Base-by-base conservation (phyloP, 2,888 invertebrate genomes). In the Phalera bucephala region DNA sequence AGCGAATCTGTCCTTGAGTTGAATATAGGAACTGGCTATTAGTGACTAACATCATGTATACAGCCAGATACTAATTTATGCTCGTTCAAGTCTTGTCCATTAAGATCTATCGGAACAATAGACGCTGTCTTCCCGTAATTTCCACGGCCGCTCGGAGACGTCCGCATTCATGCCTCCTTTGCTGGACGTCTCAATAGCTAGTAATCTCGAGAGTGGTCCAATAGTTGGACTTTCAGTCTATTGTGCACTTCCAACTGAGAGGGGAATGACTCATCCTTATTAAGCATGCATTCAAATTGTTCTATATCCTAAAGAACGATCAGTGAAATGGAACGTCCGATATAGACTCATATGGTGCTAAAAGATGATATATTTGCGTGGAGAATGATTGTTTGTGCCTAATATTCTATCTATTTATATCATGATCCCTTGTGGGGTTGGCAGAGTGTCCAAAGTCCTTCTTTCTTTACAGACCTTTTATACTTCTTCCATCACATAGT, bases 141-240 rank as follows among this genome's bases (percentile, higher is more conserved):
- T 59, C 53, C 43, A 56, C 39, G 33, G 50, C 23, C 43, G 39
- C 30, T 44, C 35, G 34, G 39, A 45, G 53, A 50, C 35, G 40
- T 26, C 28, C 31, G 40, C 47, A 54, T 55, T 59, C 64, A 64
- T 47, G 45, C 36, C 33, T 36, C 51, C 43, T 47, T 53, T 56
- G 50, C 37, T 32, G 33, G 40, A 51, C 56, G 41, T 65, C 65
- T 70, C 66, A 70, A 76, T 72, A 60, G 71, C 55, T 55, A 46
- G 56, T 66, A 72, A 76, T 75, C 67, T 69, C 40, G 51, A 49
- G 57, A 73, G 61, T 72, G 67, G 64, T 36, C 53, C 49, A 54
- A 61, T 54, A 47, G 52, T 36, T 40, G 47, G 52, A 43, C 33
- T 45, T 45, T 47, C 48, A 13, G 20, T 26, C 40, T 39, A 67